phyloP scores from a whole-genome alignment of 2,113 vertebrate genomes.

The Pangasianodon gigas region DNA sequence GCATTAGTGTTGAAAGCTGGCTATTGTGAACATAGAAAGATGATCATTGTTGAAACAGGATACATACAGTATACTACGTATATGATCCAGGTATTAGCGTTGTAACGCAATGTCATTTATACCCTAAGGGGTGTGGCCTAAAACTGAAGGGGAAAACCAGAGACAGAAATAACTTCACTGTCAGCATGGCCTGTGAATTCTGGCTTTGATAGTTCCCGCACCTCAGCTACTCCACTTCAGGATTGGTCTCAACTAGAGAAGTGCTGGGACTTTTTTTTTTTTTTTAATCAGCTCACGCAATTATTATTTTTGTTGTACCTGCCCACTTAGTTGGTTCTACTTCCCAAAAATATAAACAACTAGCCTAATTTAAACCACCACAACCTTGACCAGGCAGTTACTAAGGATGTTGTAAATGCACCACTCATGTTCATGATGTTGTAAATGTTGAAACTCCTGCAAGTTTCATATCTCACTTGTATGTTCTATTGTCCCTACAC shows the following conservation, averaged over 20 bases:
- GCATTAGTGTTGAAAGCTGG: not conserved
- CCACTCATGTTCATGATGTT: not conserved
- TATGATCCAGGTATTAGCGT: not conserved
- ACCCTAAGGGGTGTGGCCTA: not conserved
- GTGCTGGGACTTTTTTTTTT: not conserved
- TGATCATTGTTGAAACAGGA: slow-evolving; percentile 14
- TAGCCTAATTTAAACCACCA: not conserved
- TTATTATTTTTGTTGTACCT: not conserved
- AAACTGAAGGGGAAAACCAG: not conserved
- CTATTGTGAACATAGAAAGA: slow-evolving; percentile 3
- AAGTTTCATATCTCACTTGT: not conserved
- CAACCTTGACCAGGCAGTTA: not conserved
- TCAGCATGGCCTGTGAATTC: not conserved
- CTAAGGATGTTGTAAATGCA: not conserved
- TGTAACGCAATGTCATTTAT: not conserved
- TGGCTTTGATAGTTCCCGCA: not conserved
- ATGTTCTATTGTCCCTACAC: not conserved
- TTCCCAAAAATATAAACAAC: not conserved
- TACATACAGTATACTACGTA: not conserved
- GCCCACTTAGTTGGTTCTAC: not conserved
- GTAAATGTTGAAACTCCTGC: not conserved
- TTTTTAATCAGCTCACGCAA: not conserved
- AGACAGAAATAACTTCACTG: not conserved
- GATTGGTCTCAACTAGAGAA: not conserved
- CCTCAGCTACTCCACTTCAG: not conserved